Evolutionary conservation across 2,888 invertebrate species (phyloP), one percentile per base, ranked within the genome.

Genomic region (Artemia sinica): DNA sequence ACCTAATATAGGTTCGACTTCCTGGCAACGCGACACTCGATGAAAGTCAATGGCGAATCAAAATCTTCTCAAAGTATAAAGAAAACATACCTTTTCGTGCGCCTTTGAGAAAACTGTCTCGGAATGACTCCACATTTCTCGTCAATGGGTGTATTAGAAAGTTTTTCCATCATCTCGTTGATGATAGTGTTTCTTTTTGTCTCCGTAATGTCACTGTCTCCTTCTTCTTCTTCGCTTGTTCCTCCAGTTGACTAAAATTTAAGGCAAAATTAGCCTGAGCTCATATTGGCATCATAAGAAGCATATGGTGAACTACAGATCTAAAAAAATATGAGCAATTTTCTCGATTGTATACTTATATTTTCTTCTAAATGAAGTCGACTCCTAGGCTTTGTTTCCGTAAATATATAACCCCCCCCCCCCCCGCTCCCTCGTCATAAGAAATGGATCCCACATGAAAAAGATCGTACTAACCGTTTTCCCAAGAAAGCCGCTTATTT

Each of bases 221-320:
- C 80, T 73, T 81, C 81, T 73, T 80, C 81, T 76, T 82, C 80
- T 66, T 81, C 82, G 71, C 82, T 82, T 75, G 82, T 82, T 76
- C 82, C 80, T 71, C 82, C 83, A 70, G 82, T 83, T 72, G 82
- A 82, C 82, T 83, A 75, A 67, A 76, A 74, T 71, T 69, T 71
- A 70, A 73, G 71, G 65, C 70, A 73, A 12, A 4, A 50, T 68
- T 28, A 65, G 11, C 52, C 8, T 49, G 50, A 49, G 48, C 12
- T 41, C 13, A 11, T 8, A 65, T 50, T 70, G 28, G 13, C 49
- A 68, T 49, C 48, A 58, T 49, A 48, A 49, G 1, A 50, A 68
- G 28, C 66, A 69, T 50, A 66, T 50, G 28, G n/a, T 65, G 14
- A 4, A 67, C 1, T 48, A 67, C 14, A 67, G 9, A n/a, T 10